phyloP scores from a whole-genome alignment of 2,113 vertebrate genomes.

The Strix aluco region DNA sequence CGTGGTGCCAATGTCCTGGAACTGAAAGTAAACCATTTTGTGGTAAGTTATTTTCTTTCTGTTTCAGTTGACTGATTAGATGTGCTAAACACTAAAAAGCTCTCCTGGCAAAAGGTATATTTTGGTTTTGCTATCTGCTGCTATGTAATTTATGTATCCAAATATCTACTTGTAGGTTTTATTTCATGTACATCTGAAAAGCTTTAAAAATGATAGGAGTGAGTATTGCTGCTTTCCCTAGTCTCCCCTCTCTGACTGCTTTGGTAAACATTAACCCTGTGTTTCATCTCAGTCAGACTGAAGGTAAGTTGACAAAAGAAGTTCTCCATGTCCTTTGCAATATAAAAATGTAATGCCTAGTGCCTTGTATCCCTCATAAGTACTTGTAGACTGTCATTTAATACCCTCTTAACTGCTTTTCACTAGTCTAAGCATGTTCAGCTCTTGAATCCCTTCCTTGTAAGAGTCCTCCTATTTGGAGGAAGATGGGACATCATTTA shows the following conservation, averaged over 20 bases:
- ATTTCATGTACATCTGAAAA: neutral
- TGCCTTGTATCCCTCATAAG: neutral
- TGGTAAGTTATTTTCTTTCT: neutral
- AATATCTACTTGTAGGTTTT: neutral
- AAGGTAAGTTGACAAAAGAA: neutral
- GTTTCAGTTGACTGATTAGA: neutral
- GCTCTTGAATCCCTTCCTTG: neutral
- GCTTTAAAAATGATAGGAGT: neutral
- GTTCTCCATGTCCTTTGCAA: neutral
- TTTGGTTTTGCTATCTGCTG: neutral
- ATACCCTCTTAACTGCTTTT: neutral
- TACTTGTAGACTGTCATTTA: slow-evolving; percentile 12
- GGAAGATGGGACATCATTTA: neutral
- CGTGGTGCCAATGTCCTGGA: neutral
- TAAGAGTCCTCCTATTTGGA: neutral
- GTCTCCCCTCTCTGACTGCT: neutral
- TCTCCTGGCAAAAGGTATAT: neutral
- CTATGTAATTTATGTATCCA: neutral
- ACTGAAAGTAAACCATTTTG: neutral
- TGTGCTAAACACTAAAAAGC: neutral
- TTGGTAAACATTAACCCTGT: neutral
- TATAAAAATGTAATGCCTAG: neutral
- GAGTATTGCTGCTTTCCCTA: neutral
- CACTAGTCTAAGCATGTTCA: neutral
- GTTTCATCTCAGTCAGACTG: neutral